Percentiles rank a stretch among this genome's conserved stretches.
Conservation (phyloP, 2,113 vertebrate species). For the Zapus hudsonius region DNA sequence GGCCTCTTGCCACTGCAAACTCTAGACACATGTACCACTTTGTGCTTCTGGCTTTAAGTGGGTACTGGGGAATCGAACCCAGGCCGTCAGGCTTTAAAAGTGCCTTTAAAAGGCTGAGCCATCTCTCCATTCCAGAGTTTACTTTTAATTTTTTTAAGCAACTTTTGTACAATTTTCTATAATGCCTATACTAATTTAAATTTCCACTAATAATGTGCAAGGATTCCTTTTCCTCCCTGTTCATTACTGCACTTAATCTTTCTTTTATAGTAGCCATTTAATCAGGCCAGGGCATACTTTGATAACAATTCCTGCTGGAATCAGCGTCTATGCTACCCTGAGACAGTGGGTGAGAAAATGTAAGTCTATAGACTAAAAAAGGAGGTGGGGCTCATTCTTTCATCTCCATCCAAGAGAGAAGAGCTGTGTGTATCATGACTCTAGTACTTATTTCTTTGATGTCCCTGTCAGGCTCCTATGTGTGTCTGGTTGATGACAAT, state of each 20-base stretch:
- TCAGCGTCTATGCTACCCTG: neutral
- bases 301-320: neutral
- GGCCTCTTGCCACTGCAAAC: too few species aligned
- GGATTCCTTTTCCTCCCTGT: neutral
- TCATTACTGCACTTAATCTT: neutral
- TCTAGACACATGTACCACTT: too few species aligned
- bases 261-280: neutral
- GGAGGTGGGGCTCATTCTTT: neutral
- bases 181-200: neutral
- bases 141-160: neutral
- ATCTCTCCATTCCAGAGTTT: too few species aligned
- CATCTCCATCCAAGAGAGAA: neutral
- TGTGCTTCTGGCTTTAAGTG: too few species aligned
- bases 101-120: too few species aligned
- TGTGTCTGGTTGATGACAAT: neutral
- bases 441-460: neutral
- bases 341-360: neutral
- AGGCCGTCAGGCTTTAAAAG: too few species aligned
- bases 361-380: neutral
- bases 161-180: neutral
- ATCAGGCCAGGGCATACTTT: neutral
- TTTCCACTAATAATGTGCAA: too few species aligned
- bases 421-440: neutral
- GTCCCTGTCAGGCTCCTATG: neutral
- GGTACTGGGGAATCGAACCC: too few species aligned